Evolutionary conservation across 2,888 invertebrate genomes (phyloP).

Genomic region (Linnaemya vulpina): DNA sequence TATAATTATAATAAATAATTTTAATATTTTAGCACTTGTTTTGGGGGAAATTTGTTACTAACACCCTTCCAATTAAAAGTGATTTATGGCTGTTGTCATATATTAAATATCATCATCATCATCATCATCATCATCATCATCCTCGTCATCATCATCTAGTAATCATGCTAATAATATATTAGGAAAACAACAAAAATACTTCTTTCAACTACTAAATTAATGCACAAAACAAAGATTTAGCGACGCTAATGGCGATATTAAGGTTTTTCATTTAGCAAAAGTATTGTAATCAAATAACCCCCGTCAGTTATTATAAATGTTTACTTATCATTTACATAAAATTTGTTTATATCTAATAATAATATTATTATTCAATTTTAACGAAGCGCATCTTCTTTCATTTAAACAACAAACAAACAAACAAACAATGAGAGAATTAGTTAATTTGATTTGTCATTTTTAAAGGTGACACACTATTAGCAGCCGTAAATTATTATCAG

Average conservation of each 20-base stretch:
- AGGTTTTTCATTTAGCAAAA: conserved; percentile 10
- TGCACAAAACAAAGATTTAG: conserved; percentile 6
- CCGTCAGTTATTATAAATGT: background rate
- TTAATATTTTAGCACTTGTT: background rate
- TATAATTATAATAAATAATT: too few species aligned
- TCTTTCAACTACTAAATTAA: conserved; percentile 1
- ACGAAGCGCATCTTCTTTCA: conserved; percentile 36
- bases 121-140: conserved; percentile 20
- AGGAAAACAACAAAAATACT: conserved; percentile 12
- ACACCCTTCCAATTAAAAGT: conserved; percentile 16
- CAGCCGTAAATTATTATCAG: conserved; percentile 40
- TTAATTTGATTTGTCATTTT: conserved; percentile 34
- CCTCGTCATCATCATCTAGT: background rate
- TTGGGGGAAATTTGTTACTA: background rate
- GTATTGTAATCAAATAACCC: conserved; percentile 1
- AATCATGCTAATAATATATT: conserved; percentile 3
- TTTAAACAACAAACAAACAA: background rate
- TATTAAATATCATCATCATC: conserved; percentile 31
- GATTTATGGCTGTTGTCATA: conserved; percentile 15
- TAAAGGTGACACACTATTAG: conserved; percentile 50
- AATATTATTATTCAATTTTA: conserved; percentile 35
- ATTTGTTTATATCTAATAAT: conserved; percentile 38
- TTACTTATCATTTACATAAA: conserved; percentile 23
- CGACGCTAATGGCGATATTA: conserved; percentile 10
- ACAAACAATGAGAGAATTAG: background rate